Evolutionary conservation across 2,113 vertebrate genomes (phyloP), one percentile per base, ranked within the genome.

Genomic region (Lepus americanus): DNA sequence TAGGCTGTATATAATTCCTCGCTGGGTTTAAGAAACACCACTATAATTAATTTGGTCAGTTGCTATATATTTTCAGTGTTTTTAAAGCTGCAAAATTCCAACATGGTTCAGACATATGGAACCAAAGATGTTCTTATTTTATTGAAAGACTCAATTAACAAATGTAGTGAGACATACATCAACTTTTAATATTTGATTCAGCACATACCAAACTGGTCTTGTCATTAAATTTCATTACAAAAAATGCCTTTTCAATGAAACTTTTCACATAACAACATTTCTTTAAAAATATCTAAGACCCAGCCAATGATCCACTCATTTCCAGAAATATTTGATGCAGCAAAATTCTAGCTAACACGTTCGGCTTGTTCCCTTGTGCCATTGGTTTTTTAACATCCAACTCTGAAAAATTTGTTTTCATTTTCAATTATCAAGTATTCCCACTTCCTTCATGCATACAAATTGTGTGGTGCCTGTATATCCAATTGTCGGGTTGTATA

Each of bases 41-140:
- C 93, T 94, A 27, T 89, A 96, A 96, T 94, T 94, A 95, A 14
- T 96, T 94, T 86, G 81, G 90, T 55, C 33, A 93, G 77, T 85
- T 94, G 72, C 85, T 95, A 66, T 78, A 27, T 94, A 92, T 94
- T 92, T 88, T 22, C 49, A 83, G 19, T 85, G 70, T 85, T 88
- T 77, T 93, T 92, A 89, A 94, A 90, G 77, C 77, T 92, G 23
- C 80, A 95, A 89, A 93, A 82, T 90, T 95, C 29, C 92, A 93
- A 81, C 33, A 76, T 84, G 74, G 22, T 67, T 92, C 11, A 95
- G 9, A 13, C 31, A 84, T 85, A 66, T 70, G 33, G 59, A 95
- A 90, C 69, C 73, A 93, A 94, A 85, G 36, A 89, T 85, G 49
- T 95, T 93, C 55, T 83, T 88, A 49, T 86, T 27, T 91, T 87